These are phyloP conservation scores for Nomada flava DNA, from an alignment of 2,888 invertebrate genomes.

Conservation along the genomic window DNA sequence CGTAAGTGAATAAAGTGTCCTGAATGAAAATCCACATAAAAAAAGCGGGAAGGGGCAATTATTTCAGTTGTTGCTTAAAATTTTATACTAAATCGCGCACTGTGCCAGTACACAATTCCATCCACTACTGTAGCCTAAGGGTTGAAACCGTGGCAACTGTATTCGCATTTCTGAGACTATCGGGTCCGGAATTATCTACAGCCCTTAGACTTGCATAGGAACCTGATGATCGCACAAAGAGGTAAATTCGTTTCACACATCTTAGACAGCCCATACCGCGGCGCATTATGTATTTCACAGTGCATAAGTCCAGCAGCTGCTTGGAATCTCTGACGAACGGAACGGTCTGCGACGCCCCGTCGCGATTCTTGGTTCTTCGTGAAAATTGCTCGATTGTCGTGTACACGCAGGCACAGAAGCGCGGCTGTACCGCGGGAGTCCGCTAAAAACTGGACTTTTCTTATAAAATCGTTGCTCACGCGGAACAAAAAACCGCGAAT, in stretches of 20 bases:
- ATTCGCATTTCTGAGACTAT: conserved; percentile 5
- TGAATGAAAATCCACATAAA: too few species aligned
- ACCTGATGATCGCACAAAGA: conserved; percentile 58
- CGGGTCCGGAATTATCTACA: conserved; percentile 16
- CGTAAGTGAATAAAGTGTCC: too few species aligned
- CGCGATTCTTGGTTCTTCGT: conserved; percentile 73
- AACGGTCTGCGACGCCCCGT: conserved; percentile 75
- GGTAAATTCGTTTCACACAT: conserved; percentile 71
- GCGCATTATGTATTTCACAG: conserved; percentile 82
- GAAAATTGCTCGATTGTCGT: conserved; percentile 71
- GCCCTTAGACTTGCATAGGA: conserved; percentile 21
- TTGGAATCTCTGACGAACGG: conserved; percentile 69
- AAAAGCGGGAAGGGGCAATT: too few species aligned
- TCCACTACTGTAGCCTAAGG: background rate
- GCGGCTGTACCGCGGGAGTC: conserved; percentile 33
- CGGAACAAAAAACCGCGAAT: conserved; percentile 1
- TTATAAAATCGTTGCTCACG: conserved; percentile 17
- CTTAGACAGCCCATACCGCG: conserved; percentile 67
- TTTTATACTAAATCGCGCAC: too few species aligned
- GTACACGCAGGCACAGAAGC: conserved; percentile 23
- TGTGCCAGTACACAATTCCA: too few species aligned
- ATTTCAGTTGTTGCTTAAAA: too few species aligned
- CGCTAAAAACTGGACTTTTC: conserved; percentile 61
- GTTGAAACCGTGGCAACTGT: conserved; percentile 3
- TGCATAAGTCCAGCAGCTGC: conserved; percentile 80